A percentile compares a stretch with the other conserved stretches of the same genome.
Evolutionary conservation across 35 echinoderm and acorn worm genomes (phyloP).

Genomic region (Apostichopus californicus): DNA sequence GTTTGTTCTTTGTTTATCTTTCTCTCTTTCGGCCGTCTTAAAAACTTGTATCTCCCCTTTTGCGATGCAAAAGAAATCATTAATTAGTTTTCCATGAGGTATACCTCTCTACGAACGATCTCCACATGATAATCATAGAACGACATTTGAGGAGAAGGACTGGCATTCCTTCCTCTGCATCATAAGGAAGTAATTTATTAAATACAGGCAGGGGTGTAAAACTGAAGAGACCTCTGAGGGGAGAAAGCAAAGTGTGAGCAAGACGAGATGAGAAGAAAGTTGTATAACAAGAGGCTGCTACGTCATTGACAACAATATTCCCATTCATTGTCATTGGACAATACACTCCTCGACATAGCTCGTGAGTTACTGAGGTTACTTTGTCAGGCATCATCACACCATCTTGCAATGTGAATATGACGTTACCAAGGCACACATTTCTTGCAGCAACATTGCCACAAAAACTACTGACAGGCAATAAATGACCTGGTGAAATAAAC

Average conservation of each 20-base stretch:
- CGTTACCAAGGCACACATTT: neutral
- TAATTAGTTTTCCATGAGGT: too few species aligned
- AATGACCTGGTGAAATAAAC: neutral
- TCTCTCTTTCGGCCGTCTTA: too few species aligned
- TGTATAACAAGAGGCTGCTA: constrained; percentile 17
- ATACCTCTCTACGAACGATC: too few species aligned
- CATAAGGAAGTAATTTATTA: neutral
- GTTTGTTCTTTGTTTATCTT: too few species aligned
- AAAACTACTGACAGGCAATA: neutral
- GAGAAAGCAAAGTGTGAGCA: neutral
- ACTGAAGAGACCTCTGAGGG: neutral
- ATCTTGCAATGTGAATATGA: too few species aligned
- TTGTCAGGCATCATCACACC: neutral
- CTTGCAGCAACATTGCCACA: neutral
- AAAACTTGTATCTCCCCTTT: too few species aligned
- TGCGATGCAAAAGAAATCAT: too few species aligned
- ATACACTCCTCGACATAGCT: too few species aligned
- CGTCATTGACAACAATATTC: constrained; percentile 16
- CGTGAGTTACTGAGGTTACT: too few species aligned
- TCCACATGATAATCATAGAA: too few species aligned
- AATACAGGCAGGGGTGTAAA: neutral
- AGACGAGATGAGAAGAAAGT: neutral
- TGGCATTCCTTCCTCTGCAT: neutral
- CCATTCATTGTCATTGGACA: constrained; percentile 33
- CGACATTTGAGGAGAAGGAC: too few species aligned